These are phyloP conservation scores for Cerastis leucographa DNA, from an alignment of 2,888 invertebrate species.

Conservation along the genomic window DNA sequence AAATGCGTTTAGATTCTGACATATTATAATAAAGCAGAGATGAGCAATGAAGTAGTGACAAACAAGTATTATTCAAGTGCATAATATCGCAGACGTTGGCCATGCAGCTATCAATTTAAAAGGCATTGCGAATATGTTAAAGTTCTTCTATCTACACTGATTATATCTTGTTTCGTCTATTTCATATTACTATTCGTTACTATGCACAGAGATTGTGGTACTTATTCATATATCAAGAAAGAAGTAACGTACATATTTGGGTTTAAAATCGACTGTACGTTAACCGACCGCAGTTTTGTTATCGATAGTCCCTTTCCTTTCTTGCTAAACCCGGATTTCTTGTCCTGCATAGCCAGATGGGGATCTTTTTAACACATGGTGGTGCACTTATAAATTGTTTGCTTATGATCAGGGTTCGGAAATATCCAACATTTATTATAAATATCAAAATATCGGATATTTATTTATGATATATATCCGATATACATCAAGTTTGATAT, in stretches of 20 bases:
- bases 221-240: neutral
- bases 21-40: slow-evolving; percentile 1
- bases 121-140: neutral
- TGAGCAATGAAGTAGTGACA: slow-evolving; percentile 6
- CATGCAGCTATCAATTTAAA: neutral
- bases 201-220: neutral
- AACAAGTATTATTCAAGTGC: slow-evolving; percentile 1
- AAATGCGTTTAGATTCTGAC: neutral
- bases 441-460: too few relatives aligned
- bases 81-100: neutral
- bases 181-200: neutral
- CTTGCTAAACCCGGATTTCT: neutral
- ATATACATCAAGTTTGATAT: too few relatives aligned
- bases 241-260: neutral
- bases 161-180: slow-evolving; percentile 5
- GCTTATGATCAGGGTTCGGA: neutral
- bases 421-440: too few relatives aligned
- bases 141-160: neutral
- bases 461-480: too few relatives aligned
- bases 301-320: neutral
- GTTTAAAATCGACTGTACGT: neutral
- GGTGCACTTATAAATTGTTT: neutral
- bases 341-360: neutral
- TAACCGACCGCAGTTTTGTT: neutral
- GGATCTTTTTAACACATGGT: neutral